Base-by-base conservation (phyloP, 2,888 invertebrate species). In the Crocallis elinguaria region DNA sequence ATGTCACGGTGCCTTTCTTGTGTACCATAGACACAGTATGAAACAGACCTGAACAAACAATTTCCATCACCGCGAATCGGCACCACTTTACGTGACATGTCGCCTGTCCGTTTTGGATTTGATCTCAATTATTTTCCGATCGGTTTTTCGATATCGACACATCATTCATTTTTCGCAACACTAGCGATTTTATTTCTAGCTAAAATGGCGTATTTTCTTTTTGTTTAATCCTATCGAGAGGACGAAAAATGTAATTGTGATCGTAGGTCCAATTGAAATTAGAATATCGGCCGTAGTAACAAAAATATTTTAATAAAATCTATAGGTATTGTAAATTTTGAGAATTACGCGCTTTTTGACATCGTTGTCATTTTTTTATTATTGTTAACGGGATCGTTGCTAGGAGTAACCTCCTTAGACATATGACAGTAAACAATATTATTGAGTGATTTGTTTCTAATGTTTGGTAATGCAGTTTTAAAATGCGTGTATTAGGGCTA, bases 11-110 rank as follows among this genome's bases (percentile, higher is more conserved):
- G 88, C 1, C 77, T 69, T 1, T 89, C 88, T 59, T 89, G 88
- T 5, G 81, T 82, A 5, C 77, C 82, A 46, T 77, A 88, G 11
- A 89, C 62, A 55, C 86, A 82, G 61, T 80, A 84, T 0, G 88
- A 82, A 9, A 88, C 67, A 0, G 89, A 88, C 56, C 88, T 76
- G 57, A 88, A 89, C 61, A 89, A 71, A 63, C 88, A 89, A 57
- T 89, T 89, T 1, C 88, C 89, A 52, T 89, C 88, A 1, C 88
- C 89, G 2, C 77, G 69, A 27, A 89, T 89, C 9, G 86, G 63
- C 51, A 89, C 64, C 8, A 88, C 55, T 23, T 78, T 78, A 1
- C 77, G 73, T 14, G 84, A 56, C 86, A 88, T 84, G 21, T 64
- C 27, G 13, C 23, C 60, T 33, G 53, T 53, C 29, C 57, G 48